Base-by-base conservation (phyloP, 2,113 vertebrate genomes). In the Vidua macroura region DNA sequence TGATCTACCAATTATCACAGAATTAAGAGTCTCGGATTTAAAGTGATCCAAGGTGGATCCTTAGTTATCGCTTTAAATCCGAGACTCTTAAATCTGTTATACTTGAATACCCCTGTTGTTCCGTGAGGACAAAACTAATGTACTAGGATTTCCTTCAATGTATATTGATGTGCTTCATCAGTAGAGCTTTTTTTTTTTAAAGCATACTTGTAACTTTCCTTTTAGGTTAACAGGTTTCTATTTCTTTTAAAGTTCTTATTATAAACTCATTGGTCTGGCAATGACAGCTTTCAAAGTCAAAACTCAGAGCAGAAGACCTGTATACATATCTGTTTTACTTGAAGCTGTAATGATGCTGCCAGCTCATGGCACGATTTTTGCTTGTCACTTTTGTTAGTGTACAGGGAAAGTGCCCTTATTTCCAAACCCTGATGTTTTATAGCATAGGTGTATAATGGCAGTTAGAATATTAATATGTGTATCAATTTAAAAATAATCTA, bases 1-100 rank as follows among this genome's bases (percentile, higher is more conserved):
- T 16, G 74, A 94, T 87, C 35, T 24, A 59, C 52, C 74, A 94
- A 64, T 94, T 94, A 91, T 56, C 66, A 69, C 59, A 82, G 90
- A 63, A 76, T 91, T 94, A 89, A 92, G 73, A 66, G 44, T 84
- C 69, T 67, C 0, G 2, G 85, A 87, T 90, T 95, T 95, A 87
- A 82, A 79, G 66, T 60, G 74, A 96, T 94, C 81, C 44, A 60
- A 31, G 66, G 60, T 84, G 56, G 44, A 91, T 91, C 48, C 31
- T 62, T 52, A 37, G 46, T 86, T 92, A 84, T 75, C 62, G 48
- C 69, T 91, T 91, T 84, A 89, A 94, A 88, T 83, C 58, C 2
- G 0, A 56, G 87, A 49, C 82, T 76, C 41, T 41, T 95, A 60
- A 59, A 48, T 58, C 72, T 90, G 18, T 53, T 15, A 15, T 1